These are phyloP conservation scores for Pampus argenteus DNA, from an alignment of 2,797 vertebrate species.

Conservation along the genomic window DNA sequence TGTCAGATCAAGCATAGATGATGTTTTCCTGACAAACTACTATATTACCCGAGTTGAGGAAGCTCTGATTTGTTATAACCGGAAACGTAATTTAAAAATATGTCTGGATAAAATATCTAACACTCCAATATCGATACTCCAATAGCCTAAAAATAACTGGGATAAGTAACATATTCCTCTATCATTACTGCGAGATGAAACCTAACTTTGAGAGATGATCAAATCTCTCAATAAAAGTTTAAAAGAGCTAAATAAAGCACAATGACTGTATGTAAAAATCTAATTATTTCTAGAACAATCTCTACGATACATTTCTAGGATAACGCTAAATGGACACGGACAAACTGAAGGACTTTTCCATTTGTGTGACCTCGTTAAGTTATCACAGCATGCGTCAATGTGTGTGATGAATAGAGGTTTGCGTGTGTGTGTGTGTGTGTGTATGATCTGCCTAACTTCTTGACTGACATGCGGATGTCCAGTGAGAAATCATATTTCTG, in stretches of 20 bases:
- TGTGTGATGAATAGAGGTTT: constrained; percentile 27
- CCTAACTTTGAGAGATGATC: background rate
- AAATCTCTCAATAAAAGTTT: background rate
- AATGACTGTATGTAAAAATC: constrained; percentile 4
- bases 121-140: background rate
- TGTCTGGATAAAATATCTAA: background rate
- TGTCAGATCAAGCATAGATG: too few species aligned
- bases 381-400: background rate
- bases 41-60: too few species aligned
- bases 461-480: constrained; percentile 76
- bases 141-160: background rate
- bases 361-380: constrained; percentile 7
- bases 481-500: constrained; percentile 74
- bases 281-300: background rate
- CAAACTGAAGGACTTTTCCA: background rate
- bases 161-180: background rate
- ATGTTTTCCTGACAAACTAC: too few species aligned
- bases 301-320: background rate
- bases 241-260: background rate
- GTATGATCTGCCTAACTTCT: constrained; percentile 57
- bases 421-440: constrained; percentile 17
- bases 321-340: constrained; percentile 2
- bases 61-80: too few species aligned
- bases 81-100: too few species aligned
- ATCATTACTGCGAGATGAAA: background rate